Conservation (phyloP, 2,888 invertebrate genomes). For the Hyles lineata region DNA sequence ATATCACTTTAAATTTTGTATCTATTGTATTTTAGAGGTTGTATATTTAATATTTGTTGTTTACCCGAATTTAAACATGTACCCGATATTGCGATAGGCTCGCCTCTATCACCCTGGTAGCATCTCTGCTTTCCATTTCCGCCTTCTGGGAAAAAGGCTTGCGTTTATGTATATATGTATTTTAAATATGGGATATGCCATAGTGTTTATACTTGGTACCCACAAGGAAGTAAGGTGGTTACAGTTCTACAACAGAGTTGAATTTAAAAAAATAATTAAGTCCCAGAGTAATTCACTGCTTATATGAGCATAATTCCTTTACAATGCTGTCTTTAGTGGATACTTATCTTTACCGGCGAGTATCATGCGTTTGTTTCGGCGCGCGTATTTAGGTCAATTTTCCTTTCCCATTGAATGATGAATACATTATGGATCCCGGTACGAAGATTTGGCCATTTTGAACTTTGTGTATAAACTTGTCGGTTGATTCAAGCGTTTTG, state of each 20-base stretch:
- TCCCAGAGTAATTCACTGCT: too few species aligned
- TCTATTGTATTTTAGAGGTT: too few species aligned
- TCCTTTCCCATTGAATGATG: constrained; percentile 30
- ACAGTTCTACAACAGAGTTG: not conserved
- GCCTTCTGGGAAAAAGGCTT: too few species aligned
- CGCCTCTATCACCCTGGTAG: too few species aligned
- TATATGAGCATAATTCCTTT: too few species aligned
- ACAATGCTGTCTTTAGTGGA: not conserved
- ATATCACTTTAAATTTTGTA: too few species aligned
- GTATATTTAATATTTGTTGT: too few species aligned
- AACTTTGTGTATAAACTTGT: constrained; percentile 13
- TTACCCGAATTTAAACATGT: too few species aligned
- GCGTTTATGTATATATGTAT: too few species aligned
- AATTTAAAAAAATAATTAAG: not conserved
- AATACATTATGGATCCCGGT: constrained; percentile 27
- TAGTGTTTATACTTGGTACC: not conserved
- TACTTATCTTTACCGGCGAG: not conserved
- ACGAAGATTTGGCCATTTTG: constrained; percentile 22
- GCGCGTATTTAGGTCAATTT: constrained; percentile 31
- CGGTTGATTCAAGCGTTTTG: constrained; percentile 14
- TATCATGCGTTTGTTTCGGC: constrained; percentile 2
- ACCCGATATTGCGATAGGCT: too few species aligned
- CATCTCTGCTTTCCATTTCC: too few species aligned
- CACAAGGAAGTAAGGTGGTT: not conserved
- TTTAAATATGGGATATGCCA: too few species aligned